Percentiles rank a stretch among this genome's conserved stretches.
Conservation (phyloP, 2,797 vertebrate species). For the Amniataba percoides region DNA sequence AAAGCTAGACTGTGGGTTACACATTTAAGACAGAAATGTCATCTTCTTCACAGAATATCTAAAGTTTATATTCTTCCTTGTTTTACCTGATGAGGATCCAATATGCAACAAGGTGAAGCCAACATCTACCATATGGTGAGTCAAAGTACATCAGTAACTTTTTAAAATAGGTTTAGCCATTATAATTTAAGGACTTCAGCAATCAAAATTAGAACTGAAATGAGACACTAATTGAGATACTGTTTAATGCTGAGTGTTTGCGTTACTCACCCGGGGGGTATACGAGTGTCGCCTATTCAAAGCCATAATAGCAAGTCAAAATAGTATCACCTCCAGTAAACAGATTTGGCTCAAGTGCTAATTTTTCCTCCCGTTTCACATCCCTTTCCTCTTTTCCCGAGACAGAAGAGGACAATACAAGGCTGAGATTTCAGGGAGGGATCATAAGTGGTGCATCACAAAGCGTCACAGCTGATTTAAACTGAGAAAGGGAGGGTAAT, state of each 20-base stretch:
- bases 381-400: conserved; percentile 25
- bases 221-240: background rate
- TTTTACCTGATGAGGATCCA: conserved; percentile 10
- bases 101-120: conserved; percentile 7
- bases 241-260: background rate
- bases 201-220: background rate
- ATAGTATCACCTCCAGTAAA: conserved; percentile 22
- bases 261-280: conserved; percentile 78
- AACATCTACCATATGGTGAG: conserved; percentile 61
- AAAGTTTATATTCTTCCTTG: background rate
- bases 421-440: conserved; percentile 53
- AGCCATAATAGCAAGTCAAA: conserved; percentile 63
- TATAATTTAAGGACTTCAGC: background rate
- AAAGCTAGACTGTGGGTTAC: background rate
- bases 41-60: background rate
- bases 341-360: conserved; percentile 15
- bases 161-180: background rate
- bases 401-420: background rate
- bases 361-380: conserved; percentile 25
- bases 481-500: conserved; percentile 24
- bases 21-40: background rate
- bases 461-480: conserved; percentile 59
- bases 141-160: conserved; percentile 10
- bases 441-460: conserved; percentile 23
- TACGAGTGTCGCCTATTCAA: conserved; percentile 79